Evolutionary conservation across 1,140 invertebrate genomes (phyloP).

Genomic region (Saxidomus purpurata): DNA sequence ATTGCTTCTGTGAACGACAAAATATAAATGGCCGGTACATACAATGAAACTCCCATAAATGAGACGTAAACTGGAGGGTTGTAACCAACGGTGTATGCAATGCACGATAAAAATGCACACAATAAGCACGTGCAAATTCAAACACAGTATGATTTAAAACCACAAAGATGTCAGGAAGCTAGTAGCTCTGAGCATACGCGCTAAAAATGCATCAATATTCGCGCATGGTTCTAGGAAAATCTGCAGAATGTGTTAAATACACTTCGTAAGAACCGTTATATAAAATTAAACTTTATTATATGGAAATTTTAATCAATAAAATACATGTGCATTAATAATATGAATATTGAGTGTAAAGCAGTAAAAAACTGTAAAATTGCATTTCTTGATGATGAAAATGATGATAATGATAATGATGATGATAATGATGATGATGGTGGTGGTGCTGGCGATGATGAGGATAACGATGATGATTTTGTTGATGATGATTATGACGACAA

Average conservation of each 20-base stretch:
- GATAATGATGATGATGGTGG: not conserved
- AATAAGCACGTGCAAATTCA: not conserved
- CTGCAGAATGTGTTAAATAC: not conserved
- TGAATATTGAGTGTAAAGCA: not conserved
- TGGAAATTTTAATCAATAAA: too few species aligned
- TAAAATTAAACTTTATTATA: too few species aligned
- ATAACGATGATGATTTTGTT: too few species aligned
- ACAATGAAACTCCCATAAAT: not conserved
- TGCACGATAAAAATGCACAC: not conserved
- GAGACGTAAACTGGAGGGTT: not conserved
- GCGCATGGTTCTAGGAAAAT: not conserved
- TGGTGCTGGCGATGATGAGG: too few species aligned
- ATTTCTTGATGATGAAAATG: not conserved
- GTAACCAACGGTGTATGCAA: not conserved
- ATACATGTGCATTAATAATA: too few species aligned
- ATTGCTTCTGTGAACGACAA: not conserved
- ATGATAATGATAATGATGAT: not conserved
- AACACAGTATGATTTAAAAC: slow-evolving; percentile 14
- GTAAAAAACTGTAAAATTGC: not conserved
- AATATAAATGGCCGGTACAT: not conserved
- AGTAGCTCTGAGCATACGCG: not conserved
- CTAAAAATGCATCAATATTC: slow-evolving; percentile 1
- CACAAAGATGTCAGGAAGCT: slow-evolving; percentile 13
- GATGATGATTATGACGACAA: too few species aligned
- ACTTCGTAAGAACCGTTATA: not conserved